phyloP scores from a whole-genome alignment of 2,113 vertebrate species.

The Phocoena phocoena region DNA sequence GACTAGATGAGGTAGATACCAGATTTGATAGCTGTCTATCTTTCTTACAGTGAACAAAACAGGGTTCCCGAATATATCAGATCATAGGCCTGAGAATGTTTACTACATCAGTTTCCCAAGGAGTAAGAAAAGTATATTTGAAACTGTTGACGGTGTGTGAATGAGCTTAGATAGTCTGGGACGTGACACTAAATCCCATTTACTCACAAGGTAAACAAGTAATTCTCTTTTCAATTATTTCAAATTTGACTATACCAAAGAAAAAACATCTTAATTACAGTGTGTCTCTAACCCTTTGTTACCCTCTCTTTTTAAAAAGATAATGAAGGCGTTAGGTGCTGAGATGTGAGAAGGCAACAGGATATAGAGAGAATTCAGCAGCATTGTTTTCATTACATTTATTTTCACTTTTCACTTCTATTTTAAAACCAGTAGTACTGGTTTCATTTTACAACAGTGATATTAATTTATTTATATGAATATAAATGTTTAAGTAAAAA shows the following conservation, averaged over 20 bases:
- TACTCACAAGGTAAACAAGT: conserved; percentile 37
- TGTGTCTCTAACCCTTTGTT: not conserved
- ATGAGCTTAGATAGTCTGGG: not conserved
- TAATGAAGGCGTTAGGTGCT: not conserved
- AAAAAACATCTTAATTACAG: not conserved
- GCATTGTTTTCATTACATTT: not conserved
- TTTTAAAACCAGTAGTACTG: not conserved
- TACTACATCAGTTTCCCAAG: conserved; percentile 23
- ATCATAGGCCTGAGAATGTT: conserved; percentile 47
- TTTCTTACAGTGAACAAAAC: conserved; percentile 48
- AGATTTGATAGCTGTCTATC: conserved; percentile 42
- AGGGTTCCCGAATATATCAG: conserved; percentile 22
- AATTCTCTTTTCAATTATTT: conserved; percentile 33
- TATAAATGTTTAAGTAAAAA: not conserved
- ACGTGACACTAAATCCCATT: not conserved
- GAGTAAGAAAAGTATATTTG: not conserved
- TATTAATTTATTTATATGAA: not conserved
- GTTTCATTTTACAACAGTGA: not conserved
- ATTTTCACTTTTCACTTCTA: conserved; percentile 19
- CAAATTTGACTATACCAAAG: not conserved
- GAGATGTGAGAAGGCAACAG: not conserved
- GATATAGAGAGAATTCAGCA: not conserved
- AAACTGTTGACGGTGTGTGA: not conserved
- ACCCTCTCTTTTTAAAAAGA: not conserved
- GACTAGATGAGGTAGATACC: conserved; percentile 16